These are phyloP conservation scores for Uropsilus gracilis DNA, from an alignment of 2,113 vertebrate species.

Conservation along the genomic window DNA sequence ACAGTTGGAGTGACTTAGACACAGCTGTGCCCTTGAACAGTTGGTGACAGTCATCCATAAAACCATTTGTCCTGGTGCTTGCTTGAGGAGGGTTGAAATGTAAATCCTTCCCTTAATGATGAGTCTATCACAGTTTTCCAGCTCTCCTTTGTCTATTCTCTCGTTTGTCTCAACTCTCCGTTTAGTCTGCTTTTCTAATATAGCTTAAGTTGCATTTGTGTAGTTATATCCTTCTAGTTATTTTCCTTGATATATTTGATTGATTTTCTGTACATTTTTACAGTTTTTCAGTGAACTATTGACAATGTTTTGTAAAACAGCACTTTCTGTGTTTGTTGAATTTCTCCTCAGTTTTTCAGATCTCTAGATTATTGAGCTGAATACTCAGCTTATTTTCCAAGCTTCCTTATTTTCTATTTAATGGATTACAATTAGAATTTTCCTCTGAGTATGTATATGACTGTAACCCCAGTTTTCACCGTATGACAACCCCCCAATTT, in stretches of 20 bases:
- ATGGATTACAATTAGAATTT: neutral
- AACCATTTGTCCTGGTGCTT: neutral
- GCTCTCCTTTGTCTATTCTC: neutral
- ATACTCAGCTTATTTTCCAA: slow-evolving; percentile 3
- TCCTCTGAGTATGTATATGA: neutral
- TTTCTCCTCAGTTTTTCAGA: neutral
- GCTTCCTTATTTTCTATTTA: slow-evolving; percentile 36
- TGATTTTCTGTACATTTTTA: neutral
- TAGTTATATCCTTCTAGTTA: neutral
- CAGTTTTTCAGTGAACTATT: neutral
- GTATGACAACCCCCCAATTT: neutral
- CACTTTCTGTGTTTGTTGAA: neutral
- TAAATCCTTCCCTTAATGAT: neutral
- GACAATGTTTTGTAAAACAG: neutral
- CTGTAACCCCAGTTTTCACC: too few species aligned
- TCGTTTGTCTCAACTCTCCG: neutral
- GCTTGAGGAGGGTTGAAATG: neutral
- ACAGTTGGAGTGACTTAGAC: neutral
- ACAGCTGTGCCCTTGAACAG: neutral
- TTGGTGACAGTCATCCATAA: neutral
- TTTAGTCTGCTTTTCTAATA: slow-evolving; percentile 3
- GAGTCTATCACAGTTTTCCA: neutral
- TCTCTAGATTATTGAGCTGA: neutral
- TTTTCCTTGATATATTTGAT: neutral
- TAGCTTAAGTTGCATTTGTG: neutral